A percentile compares a stretch with the other conserved stretches of the same genome.
Conservation (phyloP, 1,140 invertebrate species). For the Zophobas morio region DNA sequence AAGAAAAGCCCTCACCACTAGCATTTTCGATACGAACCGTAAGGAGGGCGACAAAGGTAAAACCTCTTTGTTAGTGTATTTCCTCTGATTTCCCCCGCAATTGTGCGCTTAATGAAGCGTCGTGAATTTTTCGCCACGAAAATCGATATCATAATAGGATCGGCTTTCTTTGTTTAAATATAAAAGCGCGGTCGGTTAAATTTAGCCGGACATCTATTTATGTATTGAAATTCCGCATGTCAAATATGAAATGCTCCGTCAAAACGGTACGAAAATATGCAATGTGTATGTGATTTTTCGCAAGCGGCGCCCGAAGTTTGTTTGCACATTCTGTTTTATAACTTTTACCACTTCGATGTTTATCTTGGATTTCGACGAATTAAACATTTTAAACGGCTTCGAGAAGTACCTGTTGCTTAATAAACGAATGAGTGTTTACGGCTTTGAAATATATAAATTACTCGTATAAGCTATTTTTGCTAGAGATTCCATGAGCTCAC, state of each 20-base stretch:
- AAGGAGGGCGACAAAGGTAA: constrained; percentile 80
- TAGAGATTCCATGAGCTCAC: constrained; percentile 13
- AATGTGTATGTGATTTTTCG: constrained; percentile 40
- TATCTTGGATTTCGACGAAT: constrained; percentile 40
- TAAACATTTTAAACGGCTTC: constrained; percentile 38
- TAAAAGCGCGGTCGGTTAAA: constrained; percentile 38
- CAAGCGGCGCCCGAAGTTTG: constrained; percentile 40
- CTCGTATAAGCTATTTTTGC: constrained; percentile 28
- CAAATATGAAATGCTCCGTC: constrained; percentile 42
- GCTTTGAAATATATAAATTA: constrained; percentile 36
- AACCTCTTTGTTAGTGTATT: background rate
- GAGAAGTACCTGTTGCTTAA: constrained; percentile 42
- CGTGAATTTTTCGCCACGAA: background rate
- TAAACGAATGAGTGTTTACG: constrained; percentile 37
- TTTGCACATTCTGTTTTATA: constrained; percentile 43
- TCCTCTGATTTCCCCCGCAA: background rate
- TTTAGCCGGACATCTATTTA: constrained; percentile 47
- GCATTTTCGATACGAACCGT: constrained; percentile 84
- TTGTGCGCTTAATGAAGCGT: background rate
- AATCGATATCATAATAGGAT: constrained; percentile 12
- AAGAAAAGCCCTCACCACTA: constrained; percentile 86
- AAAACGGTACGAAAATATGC: constrained; percentile 41
- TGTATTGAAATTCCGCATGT: constrained; percentile 45
- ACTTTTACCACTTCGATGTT: constrained; percentile 38
- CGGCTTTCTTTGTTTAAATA: constrained; percentile 45